These are phyloP conservation scores for Leptosomus discolor DNA, from an alignment of 2,113 vertebrate species.

Conservation along the genomic window DNA sequence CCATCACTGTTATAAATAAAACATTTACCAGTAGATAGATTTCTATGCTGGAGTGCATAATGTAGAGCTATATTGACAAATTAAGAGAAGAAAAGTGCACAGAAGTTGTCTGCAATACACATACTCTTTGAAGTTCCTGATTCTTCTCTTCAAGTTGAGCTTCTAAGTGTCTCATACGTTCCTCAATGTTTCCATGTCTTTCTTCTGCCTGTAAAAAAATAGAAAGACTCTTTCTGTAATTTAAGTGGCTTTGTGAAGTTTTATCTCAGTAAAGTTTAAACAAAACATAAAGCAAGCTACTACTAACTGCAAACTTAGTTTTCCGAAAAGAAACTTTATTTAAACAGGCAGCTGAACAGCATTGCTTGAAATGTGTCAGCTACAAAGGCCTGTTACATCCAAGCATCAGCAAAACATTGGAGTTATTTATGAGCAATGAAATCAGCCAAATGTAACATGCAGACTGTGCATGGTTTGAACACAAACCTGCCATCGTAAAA, in stretches of 20 bases:
- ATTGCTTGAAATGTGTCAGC: conserved; percentile 88
- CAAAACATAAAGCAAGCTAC: conserved; percentile 86
- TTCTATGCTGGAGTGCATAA: not conserved
- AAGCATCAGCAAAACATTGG: conserved; percentile 82
- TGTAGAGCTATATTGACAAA: not conserved
- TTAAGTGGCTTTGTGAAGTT: conserved; percentile 16
- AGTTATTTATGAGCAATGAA: conserved; percentile 84
- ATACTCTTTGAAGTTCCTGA: conserved; percentile 96
- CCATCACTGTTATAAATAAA: not conserved
- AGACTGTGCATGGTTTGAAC: conserved; percentile 84
- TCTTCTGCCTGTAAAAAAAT: conserved; percentile 90
- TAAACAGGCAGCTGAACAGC: conserved; percentile 86
- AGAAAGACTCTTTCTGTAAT: conserved; percentile 52
- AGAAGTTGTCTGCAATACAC: conserved; percentile 20
- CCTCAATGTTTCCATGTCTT: conserved; percentile 97
- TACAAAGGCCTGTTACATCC: conserved; percentile 82
- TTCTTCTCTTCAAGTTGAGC: conserved; percentile 98
- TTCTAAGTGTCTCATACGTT: conserved; percentile 96
- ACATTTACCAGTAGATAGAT: not conserved
- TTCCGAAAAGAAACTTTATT: conserved; percentile 77
- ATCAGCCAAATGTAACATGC: conserved; percentile 89
- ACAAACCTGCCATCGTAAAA: conserved; percentile 83
- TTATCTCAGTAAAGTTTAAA: conserved; percentile 65
- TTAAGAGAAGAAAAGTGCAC: not conserved
- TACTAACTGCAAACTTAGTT: conserved; percentile 81